Percentiles rank a stretch among this genome's conserved stretches.
Evolutionary conservation across 23 tunicate genomes (phyloP).

Genomic region (Halocynthia roretzi): DNA sequence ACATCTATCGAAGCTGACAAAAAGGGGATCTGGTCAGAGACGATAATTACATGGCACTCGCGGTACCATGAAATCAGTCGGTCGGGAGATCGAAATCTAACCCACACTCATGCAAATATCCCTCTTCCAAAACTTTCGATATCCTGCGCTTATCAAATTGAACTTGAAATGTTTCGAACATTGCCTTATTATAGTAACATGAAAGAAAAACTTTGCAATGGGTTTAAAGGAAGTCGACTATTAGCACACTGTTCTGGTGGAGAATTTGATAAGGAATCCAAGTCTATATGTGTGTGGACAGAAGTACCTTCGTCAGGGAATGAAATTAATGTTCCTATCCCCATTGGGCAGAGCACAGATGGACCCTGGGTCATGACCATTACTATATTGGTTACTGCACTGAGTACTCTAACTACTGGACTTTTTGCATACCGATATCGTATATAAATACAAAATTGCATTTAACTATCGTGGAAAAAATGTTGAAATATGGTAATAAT

Average conservation of each 20-base stretch:
- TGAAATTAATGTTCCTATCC: not conserved
- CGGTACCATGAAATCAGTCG: constrained; percentile 16
- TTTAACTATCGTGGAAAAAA: too few relatives aligned
- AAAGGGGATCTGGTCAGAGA: not conserved
- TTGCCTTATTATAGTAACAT: not conserved
- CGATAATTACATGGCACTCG: constrained; percentile 18
- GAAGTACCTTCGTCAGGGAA: not conserved
- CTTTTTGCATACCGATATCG: not conserved
- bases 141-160: not conserved
- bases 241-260: not conserved
- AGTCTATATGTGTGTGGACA: constrained; percentile 11
- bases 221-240: not conserved
- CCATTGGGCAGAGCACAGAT: constrained; percentile 1
- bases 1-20: not conserved
- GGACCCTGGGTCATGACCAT: not conserved
- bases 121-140: constrained; percentile 12
- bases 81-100: not conserved
- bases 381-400: constrained; percentile 4
- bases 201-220: not conserved
- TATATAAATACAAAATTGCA: not conserved
- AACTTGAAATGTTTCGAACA: not conserved
- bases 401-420: not conserved
- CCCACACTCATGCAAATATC: not conserved
- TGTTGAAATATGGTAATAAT: too few relatives aligned
- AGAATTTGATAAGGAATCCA: not conserved